Conservation (phyloP, 30 jellyfish, hydroid and myxozoan species). For the Sanderia malayensis region DNA sequence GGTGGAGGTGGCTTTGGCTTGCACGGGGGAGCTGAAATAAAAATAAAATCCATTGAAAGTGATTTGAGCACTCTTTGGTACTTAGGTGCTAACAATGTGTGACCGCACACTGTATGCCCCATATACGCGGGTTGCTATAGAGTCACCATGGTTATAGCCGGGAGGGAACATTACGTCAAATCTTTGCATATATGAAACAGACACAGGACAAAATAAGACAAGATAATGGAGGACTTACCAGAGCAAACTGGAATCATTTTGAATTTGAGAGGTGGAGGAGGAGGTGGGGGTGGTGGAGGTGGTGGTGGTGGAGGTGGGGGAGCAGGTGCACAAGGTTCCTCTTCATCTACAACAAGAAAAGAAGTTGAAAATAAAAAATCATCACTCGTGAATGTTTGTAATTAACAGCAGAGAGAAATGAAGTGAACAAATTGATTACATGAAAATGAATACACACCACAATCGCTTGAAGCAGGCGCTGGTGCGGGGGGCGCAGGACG, state of each 20-base stretch:
- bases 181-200: too few species aligned
- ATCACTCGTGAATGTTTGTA: background rate
- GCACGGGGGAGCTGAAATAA: conserved; percentile 47
- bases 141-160: too few species aligned
- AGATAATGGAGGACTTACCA: conserved; percentile 51
- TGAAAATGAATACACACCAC: background rate
- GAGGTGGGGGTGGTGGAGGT: conserved; percentile 89
- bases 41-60: too few species aligned
- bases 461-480: background rate
- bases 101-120: too few species aligned
- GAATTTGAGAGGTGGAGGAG: conserved; percentile 83
- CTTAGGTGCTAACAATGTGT: too few species aligned
- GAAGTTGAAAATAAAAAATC: too few species aligned
- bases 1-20: conserved; percentile 62
- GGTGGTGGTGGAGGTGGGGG: conserved; percentile 57
- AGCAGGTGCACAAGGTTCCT: conserved; percentile 24
- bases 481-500: conserved; percentile 32
- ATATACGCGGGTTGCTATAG: too few species aligned
- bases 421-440: too few species aligned
- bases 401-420: background rate
- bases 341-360: conserved; percentile 25
- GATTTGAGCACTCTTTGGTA: too few species aligned
- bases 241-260: conserved; percentile 79
- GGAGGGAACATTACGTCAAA: too few species aligned
- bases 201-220: too few species aligned